Conservation (phyloP, 2,113 vertebrate species). For the Plestiodon gilberti region DNA sequence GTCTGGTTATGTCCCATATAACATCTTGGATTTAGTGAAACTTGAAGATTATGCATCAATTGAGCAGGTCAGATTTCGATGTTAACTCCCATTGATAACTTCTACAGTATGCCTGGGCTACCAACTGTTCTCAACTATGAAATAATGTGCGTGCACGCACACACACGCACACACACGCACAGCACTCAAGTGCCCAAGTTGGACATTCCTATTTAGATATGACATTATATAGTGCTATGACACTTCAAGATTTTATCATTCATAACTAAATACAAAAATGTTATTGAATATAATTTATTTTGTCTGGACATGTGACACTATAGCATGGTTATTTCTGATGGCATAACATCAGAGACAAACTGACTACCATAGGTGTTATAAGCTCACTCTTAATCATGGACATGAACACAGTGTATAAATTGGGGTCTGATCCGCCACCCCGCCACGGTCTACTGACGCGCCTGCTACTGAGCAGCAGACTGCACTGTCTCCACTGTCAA, state of each 20-base stretch:
- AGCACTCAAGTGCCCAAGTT: background rate
- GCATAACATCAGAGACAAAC: background rate
- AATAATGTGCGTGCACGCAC: background rate
- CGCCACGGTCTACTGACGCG: too few relatives aligned
- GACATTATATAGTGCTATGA: background rate
- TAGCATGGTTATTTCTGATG: background rate
- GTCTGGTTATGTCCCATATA: conserved; percentile 89
- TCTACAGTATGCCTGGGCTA: background rate
- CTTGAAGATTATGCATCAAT: conserved; percentile 75
- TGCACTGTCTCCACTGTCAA: background rate
- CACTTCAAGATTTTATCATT: background rate
- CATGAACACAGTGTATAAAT: background rate
- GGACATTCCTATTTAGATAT: background rate
- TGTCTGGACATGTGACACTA: background rate
- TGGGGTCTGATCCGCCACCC: too few relatives aligned
- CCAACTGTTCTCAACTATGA: background rate
- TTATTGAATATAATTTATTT: background rate
- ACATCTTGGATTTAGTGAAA: conserved; percentile 85
- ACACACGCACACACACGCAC: too few relatives aligned
- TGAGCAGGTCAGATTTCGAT: conserved; percentile 36
- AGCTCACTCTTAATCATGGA: background rate
- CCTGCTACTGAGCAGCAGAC: too few relatives aligned
- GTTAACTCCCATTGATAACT: background rate
- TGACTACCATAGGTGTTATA: background rate
- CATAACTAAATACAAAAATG: background rate